Base-by-base conservation (phyloP, 2,113 vertebrate genomes). In the Riparia riparia region DNA sequence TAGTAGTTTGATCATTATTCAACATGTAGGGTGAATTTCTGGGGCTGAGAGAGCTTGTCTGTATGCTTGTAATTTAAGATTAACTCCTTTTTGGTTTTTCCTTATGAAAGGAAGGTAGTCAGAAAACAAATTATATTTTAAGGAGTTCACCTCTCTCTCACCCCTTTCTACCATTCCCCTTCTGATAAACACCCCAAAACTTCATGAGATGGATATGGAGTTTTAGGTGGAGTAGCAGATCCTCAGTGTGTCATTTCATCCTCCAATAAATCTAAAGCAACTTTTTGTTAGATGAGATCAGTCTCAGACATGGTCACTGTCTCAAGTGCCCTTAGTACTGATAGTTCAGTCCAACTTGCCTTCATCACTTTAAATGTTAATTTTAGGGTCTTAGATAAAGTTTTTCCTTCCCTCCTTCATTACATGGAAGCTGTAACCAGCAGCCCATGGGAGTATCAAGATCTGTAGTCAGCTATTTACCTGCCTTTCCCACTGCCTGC, bases 71-170 rank as follows among this genome's bases (percentile, higher is more conserved):
- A 96, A 90, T 77, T 86, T 88, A 94, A 90, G 69, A 39, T 90
- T 37, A 92, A 89, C 24, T 71, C 6, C 28, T n/a, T 28, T 58
- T 66, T 28, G 2, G 8, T 20, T 39, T 45, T 72, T 71, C 12
- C 65, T 90, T 95, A 66, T 24, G 72, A 95, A 95, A 87, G 72
- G 51, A 89, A 94, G 29, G 41, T 86, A 86, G 93, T 56, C 51
- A 96, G 91, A 86, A 96, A 86, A 87, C 84, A 90, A 91, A 85
- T 94, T 68, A 9, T 72, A 45, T 92, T 91, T 93, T 89, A 57
- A 81, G 79, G 71, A 81, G 34, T 86, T 95, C 60, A 89, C 58
- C 85, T 92, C 71, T 24, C 12, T 89, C 37, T 94, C 77, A 87
- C 61, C 56, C 56, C 61, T 24, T 94, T 93, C 50, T 86, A 12